These are phyloP conservation scores for Drosophila sordidula DNA, from an alignment of 2,888 invertebrate genomes.

Conservation along the genomic window DNA sequence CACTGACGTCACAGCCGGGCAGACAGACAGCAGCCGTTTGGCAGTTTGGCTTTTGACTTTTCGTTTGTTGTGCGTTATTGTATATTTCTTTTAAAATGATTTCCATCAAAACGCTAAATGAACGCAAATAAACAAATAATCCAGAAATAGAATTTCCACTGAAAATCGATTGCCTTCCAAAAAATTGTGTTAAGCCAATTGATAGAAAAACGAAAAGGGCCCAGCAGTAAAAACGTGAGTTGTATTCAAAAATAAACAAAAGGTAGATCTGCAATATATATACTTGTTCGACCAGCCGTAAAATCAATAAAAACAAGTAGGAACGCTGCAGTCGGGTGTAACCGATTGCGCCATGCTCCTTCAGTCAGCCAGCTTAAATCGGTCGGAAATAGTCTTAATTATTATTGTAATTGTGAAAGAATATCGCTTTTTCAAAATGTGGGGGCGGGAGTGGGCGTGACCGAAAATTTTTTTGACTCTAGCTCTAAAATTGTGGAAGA, in stretches of 20 bases:
- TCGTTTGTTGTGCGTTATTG: slow-evolving; percentile 26
- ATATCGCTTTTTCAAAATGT: too few species aligned
- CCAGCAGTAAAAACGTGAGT: slow-evolving; percentile 58
- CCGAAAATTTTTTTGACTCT: too few species aligned
- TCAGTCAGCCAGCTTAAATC: too few species aligned
- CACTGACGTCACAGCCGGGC: slow-evolving; percentile 59
- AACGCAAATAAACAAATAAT: slow-evolving; percentile 67
- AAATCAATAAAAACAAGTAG: slow-evolving; percentile 60
- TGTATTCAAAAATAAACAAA: slow-evolving; percentile 50
- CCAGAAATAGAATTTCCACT: slow-evolving; percentile 64
- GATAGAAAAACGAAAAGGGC: slow-evolving; percentile 50
- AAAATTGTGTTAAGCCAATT: slow-evolving; percentile 48
- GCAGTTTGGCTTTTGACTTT: slow-evolving; percentile 48
- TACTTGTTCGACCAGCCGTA: slow-evolving; percentile 20
- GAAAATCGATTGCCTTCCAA: slow-evolving; percentile 56
- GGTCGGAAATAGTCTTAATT: too few species aligned
- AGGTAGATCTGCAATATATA: slow-evolving; percentile 13
- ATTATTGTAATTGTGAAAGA: too few species aligned
- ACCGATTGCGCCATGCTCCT: too few species aligned
- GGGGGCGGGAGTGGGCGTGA: too few species aligned
- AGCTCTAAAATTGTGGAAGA: too few species aligned
- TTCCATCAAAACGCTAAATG: slow-evolving; percentile 70
- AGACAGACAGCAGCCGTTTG: slow-evolving; percentile 53
- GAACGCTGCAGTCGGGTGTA: too few species aligned
- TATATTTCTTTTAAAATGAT: slow-evolving; percentile 56